Percentiles rank a stretch among this genome's conserved stretches.
These are phyloP conservation scores for Eupithecia subfuscata DNA, from an alignment of 2,888 invertebrate genomes.

Conservation along the genomic window DNA sequence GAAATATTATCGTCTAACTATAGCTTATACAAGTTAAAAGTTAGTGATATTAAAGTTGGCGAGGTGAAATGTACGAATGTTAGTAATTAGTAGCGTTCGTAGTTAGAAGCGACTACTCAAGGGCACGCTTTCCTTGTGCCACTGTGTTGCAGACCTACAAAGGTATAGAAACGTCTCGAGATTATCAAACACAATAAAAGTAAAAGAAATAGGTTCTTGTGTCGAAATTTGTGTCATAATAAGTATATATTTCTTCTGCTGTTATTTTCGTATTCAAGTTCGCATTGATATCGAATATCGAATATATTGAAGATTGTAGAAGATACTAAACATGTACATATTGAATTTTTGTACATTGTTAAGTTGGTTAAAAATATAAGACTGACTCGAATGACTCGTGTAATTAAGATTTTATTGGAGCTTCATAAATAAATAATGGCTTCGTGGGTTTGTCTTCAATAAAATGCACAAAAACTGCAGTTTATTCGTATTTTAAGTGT, in stretches of 20 bases:
- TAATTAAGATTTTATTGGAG: not conserved
- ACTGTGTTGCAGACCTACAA: constrained; percentile 45
- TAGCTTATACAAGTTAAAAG: constrained; percentile 41
- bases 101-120: constrained; percentile 61
- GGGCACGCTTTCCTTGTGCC: constrained; percentile 64
- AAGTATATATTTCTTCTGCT: too few species aligned
- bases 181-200: too few species aligned
- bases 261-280: too few species aligned
- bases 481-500: not conserved
- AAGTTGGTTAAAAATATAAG: not conserved
- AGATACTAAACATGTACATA: too few species aligned
- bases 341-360: too few species aligned
- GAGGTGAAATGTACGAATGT: constrained; percentile 43
- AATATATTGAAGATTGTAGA: too few species aligned
- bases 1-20: not conserved
- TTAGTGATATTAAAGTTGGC: constrained; percentile 47
- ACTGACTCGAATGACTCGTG: not conserved
- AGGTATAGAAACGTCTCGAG: constrained; percentile 44
- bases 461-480: not conserved
- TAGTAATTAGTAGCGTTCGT: constrained; percentile 38
- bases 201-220: too few species aligned
- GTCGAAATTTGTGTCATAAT: too few species aligned
- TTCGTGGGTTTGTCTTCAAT: not conserved
- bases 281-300: not conserved
- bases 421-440: not conserved